A percentile compares a stretch with the other conserved stretches of the same genome.
These are phyloP conservation scores for Alosa alosa DNA, from an alignment of 2,113 vertebrate species.

Conservation along the genomic window DNA sequence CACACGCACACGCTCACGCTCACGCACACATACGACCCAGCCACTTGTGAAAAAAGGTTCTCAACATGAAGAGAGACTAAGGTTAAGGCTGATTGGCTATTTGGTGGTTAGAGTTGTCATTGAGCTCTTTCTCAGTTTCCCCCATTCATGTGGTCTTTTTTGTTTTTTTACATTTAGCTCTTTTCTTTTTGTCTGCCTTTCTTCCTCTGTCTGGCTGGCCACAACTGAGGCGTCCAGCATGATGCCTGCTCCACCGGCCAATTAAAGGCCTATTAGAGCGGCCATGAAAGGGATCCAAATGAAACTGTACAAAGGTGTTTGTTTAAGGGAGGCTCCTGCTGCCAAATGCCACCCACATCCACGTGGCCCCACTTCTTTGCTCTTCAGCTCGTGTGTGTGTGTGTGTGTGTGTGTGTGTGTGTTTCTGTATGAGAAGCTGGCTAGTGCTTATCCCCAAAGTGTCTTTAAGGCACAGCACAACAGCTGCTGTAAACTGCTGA, in stretches of 20 bases:
- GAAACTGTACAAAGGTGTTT: slow-evolving; percentile 38
- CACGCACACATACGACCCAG: not conserved
- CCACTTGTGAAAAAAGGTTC: not conserved
- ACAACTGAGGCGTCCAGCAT: slow-evolving; percentile 29
- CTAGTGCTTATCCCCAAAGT: not conserved
- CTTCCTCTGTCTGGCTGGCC: not conserved
- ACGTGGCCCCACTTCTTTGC: not conserved
- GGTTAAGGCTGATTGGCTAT: not conserved
- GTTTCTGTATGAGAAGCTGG: not conserved
- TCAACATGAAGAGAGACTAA: not conserved
- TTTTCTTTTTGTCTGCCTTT: not conserved
- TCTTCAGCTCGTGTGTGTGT: not conserved
- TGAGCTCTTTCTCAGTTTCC: not conserved
- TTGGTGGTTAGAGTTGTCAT: not conserved
- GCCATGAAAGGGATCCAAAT: slow-evolving; percentile 47
- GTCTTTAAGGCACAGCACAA: not conserved
- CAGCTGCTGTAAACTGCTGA: not conserved
- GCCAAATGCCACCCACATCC: not conserved
- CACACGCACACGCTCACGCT: slow-evolving; percentile 1
- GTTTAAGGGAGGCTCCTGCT: slow-evolving; percentile 26
- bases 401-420: not conserved
- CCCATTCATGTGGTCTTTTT: not conserved
- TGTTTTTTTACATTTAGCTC: not conserved
- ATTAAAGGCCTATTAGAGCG: slow-evolving; percentile 50
- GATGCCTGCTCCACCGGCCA: slow-evolving; percentile 39